A percentile compares a stretch with the other conserved stretches of the same genome.
Conservation (phyloP, 2,113 vertebrate genomes). For the Hyperopisus bebe region DNA sequence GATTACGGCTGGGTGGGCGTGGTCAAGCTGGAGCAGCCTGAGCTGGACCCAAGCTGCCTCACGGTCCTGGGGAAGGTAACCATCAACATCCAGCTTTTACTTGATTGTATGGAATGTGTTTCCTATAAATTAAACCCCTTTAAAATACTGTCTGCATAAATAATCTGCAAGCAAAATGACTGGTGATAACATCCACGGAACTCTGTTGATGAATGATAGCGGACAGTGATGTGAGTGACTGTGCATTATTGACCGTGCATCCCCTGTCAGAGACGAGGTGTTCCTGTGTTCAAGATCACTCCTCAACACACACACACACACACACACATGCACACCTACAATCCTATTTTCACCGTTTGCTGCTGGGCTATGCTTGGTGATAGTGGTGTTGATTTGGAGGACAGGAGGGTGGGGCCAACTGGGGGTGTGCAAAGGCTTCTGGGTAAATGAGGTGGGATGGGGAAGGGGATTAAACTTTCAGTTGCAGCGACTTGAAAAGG, state of each 20-base stretch:
- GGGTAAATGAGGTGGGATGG: neutral
- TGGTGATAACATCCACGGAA: neutral
- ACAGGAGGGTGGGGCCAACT: neutral
- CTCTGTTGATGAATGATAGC: neutral
- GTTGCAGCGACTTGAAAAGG: neutral
- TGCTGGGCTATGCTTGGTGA: neutral
- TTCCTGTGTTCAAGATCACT: neutral
- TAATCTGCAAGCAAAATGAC: neutral
- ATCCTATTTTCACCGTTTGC: neutral
- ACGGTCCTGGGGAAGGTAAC: conserved; percentile 93
- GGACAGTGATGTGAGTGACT: neutral
- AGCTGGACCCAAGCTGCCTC: conserved; percentile 90
- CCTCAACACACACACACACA: neutral
- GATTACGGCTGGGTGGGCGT: conserved; percentile 98
- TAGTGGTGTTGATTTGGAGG: neutral
- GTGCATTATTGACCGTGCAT: neutral
- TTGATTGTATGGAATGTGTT: neutral
- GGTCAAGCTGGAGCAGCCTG: conserved; percentile 93
- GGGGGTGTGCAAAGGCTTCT: neutral
- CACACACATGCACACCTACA: neutral
- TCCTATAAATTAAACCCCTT: neutral
- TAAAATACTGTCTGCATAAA: neutral
- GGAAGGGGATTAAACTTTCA: neutral
- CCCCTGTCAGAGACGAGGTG: neutral
- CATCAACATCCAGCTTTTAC: neutral